A percentile compares a stretch with the other conserved stretches of the same genome.
These are phyloP conservation scores for Megaptera novaeangliae DNA, from an alignment of 2,113 vertebrate genomes.

Conservation along the genomic window DNA sequence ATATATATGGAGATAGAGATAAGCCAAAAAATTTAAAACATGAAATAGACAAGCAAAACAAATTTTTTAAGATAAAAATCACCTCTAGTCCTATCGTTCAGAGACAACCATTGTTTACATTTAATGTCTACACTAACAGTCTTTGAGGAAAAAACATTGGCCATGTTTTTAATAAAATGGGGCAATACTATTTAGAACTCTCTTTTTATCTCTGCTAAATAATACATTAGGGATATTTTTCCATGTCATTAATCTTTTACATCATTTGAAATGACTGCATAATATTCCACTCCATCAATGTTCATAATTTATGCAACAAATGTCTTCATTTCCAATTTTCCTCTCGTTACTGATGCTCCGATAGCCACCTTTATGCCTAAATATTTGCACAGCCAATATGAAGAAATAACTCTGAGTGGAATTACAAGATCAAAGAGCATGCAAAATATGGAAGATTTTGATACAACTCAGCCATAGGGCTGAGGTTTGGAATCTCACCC, in stretches of 20 bases:
- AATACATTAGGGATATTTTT: neutral
- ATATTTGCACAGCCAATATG: neutral
- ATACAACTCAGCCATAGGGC: neutral
- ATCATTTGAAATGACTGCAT: conserved; percentile 42
- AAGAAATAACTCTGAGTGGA: neutral
- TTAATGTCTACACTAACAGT: neutral
- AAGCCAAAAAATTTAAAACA: neutral
- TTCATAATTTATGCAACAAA: conserved; percentile 36
- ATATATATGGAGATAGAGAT: neutral
- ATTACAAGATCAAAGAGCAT: neutral
- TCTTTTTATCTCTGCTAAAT: conserved; percentile 30
- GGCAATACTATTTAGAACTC: neutral
- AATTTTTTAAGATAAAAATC: neutral
- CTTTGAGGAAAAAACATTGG: neutral
- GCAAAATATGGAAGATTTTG: neutral
- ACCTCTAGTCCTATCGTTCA: neutral
- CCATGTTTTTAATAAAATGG: neutral
- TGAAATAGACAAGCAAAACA: neutral
- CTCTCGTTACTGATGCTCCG: neutral
- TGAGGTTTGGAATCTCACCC: neutral
- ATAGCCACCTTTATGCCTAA: neutral
- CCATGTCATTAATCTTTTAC: neutral
- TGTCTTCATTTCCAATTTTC: neutral
- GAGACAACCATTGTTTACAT: neutral
- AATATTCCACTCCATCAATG: conserved; percentile 45